phyloP scores from a whole-genome alignment of 2,797 vertebrate genomes.

The Pygocentrus nattereri region DNA sequence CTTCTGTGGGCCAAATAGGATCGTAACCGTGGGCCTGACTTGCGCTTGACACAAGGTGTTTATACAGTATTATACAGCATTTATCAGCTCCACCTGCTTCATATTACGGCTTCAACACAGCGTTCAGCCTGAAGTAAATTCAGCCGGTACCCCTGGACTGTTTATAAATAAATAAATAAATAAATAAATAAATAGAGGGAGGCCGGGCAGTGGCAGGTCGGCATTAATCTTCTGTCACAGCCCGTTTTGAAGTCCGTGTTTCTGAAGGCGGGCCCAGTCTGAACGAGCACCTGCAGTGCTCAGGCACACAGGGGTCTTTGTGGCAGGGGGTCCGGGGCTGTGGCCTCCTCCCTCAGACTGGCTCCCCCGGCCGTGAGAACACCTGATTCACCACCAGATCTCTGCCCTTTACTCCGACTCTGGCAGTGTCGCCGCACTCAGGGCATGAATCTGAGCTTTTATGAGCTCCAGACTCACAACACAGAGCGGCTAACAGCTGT shows the following conservation, averaged over 20 bases:
- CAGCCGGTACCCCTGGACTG: no score
- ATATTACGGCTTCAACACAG: no score
- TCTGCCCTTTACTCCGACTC: conserved; percentile 47
- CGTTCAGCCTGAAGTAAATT: no score
- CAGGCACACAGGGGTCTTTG: conserved; percentile 53
- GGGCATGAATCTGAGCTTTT: conserved; percentile 59
- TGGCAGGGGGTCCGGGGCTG: conserved; percentile 48
- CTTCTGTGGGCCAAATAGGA: no score
- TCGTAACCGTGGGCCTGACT: no score
- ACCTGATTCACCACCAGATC: conserved; percentile 57
- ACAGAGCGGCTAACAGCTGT: background rate
- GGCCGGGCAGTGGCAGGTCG: no score
- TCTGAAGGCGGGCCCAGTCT: background rate
- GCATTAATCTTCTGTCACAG: no score
- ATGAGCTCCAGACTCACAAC: conserved; percentile 30
- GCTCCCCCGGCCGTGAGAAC: conserved; percentile 54
- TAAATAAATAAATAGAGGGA: no score
- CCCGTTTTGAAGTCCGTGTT: background rate
- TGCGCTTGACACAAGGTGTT: no score
- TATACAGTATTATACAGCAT: no score
- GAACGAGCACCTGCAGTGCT: conserved; percentile 53
- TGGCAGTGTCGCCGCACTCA: conserved; percentile 33
- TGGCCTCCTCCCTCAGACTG: conserved; percentile 57
- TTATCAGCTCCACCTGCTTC: no score
- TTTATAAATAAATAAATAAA: no score